phyloP scores from a whole-genome alignment of 2,888 invertebrate species.

The Sinhomidia bicolor region DNA sequence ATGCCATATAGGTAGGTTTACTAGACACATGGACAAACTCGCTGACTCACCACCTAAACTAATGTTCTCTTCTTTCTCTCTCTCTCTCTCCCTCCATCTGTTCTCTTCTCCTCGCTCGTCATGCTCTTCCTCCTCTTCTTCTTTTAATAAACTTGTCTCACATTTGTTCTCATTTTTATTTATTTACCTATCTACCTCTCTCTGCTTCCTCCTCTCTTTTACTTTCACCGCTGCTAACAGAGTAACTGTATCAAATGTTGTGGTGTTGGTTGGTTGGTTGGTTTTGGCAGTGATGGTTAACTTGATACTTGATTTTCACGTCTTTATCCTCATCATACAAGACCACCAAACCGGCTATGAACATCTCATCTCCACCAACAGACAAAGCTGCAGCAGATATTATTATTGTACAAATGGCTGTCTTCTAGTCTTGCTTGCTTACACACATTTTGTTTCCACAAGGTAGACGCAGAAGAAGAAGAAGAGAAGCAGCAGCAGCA shows the following conservation, averaged over 20 bases:
- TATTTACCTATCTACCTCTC: constrained; percentile 23
- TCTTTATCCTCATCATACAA: background rate
- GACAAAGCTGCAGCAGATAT: too few species aligned
- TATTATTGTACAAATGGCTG: background rate
- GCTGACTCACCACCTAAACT: background rate
- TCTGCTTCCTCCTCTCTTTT: background rate
- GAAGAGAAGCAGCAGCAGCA: background rate
- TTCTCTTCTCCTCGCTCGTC: background rate
- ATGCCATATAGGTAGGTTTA: background rate
- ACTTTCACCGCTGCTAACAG: background rate
- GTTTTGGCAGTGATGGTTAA: background rate
- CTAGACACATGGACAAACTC: background rate
- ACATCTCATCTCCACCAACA: too few species aligned
- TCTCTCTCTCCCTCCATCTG: background rate
- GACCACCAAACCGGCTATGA: background rate
- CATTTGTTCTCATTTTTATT: constrained; percentile 49
- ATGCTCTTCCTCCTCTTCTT: constrained; percentile 15
- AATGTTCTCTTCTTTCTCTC: too few species aligned
- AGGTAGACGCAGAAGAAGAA: background rate
- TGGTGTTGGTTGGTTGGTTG: background rate
- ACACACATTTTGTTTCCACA: background rate
- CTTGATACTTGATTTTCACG: constrained; percentile 39
- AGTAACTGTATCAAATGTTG: background rate
- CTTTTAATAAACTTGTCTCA: constrained; percentile 47
- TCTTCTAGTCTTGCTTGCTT: too few species aligned